Evolutionary conservation across 2,888 invertebrate species (phyloP), one percentile per base, ranked within the genome.

Genomic region (Thumatha senex): DNA sequence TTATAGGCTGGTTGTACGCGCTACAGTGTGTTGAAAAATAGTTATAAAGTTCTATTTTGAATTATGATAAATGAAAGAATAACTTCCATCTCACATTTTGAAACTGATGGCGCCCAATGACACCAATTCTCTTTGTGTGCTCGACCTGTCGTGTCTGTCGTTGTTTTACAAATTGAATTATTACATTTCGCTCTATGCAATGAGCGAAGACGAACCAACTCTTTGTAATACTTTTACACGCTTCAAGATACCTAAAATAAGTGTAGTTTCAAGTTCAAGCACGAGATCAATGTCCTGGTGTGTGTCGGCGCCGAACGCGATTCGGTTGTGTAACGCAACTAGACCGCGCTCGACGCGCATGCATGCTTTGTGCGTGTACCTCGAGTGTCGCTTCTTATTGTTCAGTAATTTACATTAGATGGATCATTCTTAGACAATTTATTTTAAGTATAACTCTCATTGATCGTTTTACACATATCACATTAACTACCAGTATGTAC

Each of bases 231-330:
- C 12, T 30, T 34, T 34, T 11, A 29, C 7, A 41, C n/a, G 36
- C 30, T 43, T 11, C 10, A 46, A 43, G 38, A 31, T 31, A 24
- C 36, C 36, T 35, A 41, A n/a, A 42, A 33, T 39, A 43, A 43
- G 48, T 48, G 46, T 33, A 39, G 49, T 54, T 66, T 79, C 82
- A 85, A 86, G 85, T 85, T 85, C 84, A 86, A 84, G 80, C 76
- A 72, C 72, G 80, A 86, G 88, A 86, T 82, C 86, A 87, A 84
- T 72, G 87, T 85, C 84, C 87, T 82, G 70, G 57, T 71, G 67
- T 56, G 40, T 51, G 56, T 46, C 56, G 57, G 56, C 67, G 69
- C 70, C 68, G 71, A 63, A 62, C 69, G 70, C 62, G 63, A 69
- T 70, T 42, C 52, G 64, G 74, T 86, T 85, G 67, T 57, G 67